These are phyloP conservation scores for Pachliopta kotzebuea DNA, from an alignment of 2,888 invertebrate species.

Conservation along the genomic window DNA sequence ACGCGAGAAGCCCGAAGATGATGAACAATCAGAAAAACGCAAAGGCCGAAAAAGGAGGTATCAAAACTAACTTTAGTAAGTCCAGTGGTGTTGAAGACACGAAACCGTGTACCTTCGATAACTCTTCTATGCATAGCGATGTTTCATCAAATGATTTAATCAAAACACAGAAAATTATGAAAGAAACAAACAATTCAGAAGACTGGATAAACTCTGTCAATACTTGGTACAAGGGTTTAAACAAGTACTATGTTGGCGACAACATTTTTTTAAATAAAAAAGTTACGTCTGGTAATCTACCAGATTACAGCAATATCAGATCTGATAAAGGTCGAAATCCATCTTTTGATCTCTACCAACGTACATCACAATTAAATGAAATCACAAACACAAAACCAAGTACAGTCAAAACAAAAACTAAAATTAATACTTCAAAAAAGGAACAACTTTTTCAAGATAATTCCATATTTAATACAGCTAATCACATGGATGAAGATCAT, in stretches of 20 bases:
- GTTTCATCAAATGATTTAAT: conserved; percentile 30
- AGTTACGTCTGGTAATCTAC: background rate
- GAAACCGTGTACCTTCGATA: background rate
- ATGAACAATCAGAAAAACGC: conserved; percentile 37
- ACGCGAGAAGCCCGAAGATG: conserved; percentile 32
- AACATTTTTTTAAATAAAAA: conserved; percentile 5
- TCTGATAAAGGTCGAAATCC: background rate
- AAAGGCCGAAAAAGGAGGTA: background rate
- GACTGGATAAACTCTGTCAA: conserved; percentile 40
- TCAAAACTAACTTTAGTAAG: background rate
- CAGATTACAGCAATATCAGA: conserved; percentile 5
- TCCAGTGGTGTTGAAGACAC: conserved; percentile 25
- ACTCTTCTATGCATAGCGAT: background rate
- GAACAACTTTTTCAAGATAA: background rate
- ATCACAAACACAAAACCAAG: background rate
- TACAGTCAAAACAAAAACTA: background rate
- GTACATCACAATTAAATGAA: background rate
- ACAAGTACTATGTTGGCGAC: conserved; percentile 33
- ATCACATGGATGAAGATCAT: conserved; percentile 33
- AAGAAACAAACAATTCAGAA: conserved; percentile 6
- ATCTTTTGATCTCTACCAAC: background rate
- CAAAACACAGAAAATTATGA: background rate
- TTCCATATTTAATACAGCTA: too few species aligned
- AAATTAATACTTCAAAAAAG: background rate
- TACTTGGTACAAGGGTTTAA: conserved; percentile 48